Base-by-base conservation (phyloP, 2,113 vertebrate species). In the Catagonus wagneri region DNA sequence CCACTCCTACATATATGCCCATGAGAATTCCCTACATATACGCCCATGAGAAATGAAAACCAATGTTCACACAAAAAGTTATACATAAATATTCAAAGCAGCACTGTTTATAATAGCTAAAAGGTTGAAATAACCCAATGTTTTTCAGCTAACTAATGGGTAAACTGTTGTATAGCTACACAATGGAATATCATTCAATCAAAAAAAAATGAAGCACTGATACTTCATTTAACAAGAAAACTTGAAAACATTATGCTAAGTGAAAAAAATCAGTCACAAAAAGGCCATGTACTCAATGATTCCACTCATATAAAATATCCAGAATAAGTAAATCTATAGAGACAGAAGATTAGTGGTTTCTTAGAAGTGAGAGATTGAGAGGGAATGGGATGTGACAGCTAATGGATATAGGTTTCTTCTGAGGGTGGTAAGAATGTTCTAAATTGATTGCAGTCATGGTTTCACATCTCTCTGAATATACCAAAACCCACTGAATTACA, bases 31-130 rank as follows among this genome's bases (percentile, higher is more conserved):
- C 10, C 60, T 85, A 84, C n/a, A 17, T 56, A 75, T 39, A n/a
- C 27, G 50, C 15, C 60, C 71, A 76, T n/a, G 60, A 93, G 50
- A 85, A 84, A 93, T 66, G 60, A 71, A 91, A 71, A 91, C 29
- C n/a, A n/a, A 60, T 16, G 29, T 34, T 22, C 50, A 76, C 60
- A 54, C 60, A 75, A 58, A 93, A 93, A 85, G n/a, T 85, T 60
- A 85, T 56, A 29, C 8, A 54, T 63, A 14, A 17, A 75, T 92
- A 63, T 19, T 83, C 25, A 39, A 3, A 66, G 81, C 60, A 54
- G 14, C 39, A 9, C 65, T 76, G 71, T 76, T 74, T 61, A 54
- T 65, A 54, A 76, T 3, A 76, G 32, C 23, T 39, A 58, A 83
- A 71, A 69, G 52, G 58, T 32, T 52, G 23, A 72, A 89, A 39